Evolutionary conservation across 92 coral and sea anemone species (phyloP).

Genomic region (Bergia sp.): DNA sequence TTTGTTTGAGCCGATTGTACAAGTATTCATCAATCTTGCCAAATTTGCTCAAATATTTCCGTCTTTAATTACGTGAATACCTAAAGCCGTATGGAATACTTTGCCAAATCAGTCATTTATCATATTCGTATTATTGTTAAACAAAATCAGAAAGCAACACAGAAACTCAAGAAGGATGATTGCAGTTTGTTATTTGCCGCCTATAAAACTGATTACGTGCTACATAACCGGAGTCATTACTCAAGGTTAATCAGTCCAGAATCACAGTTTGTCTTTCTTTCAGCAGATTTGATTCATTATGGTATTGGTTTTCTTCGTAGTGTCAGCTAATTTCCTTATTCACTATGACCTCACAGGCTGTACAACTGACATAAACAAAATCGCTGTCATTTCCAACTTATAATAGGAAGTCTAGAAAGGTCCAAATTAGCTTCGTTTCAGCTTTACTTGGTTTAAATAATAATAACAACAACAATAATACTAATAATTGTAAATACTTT

Average conservation of each 20-base stretch:
- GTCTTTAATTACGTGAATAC: neutral
- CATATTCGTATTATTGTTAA: too few relatives aligned
- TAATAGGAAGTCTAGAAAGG: too few relatives aligned
- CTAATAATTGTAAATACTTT: too few relatives aligned
- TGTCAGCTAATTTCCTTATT: neutral
- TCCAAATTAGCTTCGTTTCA: too few relatives aligned
- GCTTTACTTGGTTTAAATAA: too few relatives aligned
- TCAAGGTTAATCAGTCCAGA: neutral
- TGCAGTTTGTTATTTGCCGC: neutral
- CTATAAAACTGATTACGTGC: neutral
- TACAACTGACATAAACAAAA: too few relatives aligned
- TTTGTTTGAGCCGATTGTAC: neutral
- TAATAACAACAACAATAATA: too few relatives aligned
- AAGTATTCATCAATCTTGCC: neutral
- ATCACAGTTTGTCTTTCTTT: neutral
- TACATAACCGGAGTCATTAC: too few relatives aligned
- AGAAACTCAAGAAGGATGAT: too few relatives aligned
- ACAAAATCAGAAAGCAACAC: neutral
- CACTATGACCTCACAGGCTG: too few relatives aligned
- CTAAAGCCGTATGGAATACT: neutral
- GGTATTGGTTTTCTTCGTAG: neutral
- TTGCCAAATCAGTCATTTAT: neutral
- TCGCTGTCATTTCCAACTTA: too few relatives aligned
- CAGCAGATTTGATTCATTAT: neutral
- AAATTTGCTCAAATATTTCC: neutral